Evolutionary conservation across 2,797 vertebrate species (phyloP), one percentile per base, ranked within the genome.

Genomic region (Chaetodon trifasciatus): DNA sequence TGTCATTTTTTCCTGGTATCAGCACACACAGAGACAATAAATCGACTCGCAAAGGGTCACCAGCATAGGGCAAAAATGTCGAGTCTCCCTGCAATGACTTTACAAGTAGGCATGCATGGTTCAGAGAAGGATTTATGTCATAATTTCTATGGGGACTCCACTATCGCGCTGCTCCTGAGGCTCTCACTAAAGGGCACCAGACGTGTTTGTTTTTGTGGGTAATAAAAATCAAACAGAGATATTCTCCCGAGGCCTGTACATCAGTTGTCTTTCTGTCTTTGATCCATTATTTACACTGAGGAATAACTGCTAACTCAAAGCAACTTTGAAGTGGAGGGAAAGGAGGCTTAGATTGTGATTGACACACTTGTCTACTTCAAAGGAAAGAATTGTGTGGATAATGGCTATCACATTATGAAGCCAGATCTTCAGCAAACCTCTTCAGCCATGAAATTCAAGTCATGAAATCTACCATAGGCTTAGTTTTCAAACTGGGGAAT

Each of bases 1-100:
- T 99, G 92, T 99, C 98, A 69, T 99, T 99, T 95, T 99, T 99
- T 49, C 98, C 98, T 99, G 88, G 17, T 56, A 17, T 70, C 70
- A 83, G 91, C 83, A 92, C 24, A 81, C 12, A 81, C 44, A 73
- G 1, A 67, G 32, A 68, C 6, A 71, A 57, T 50, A 24, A 40
- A 78, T 83, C 15, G 58, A 74, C 16, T 70, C 11, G 4, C 13
- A 62, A 44, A 74, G 53, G 32, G 70, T 78, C 61, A 60, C 32
- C 37, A 32, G 11, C n/a, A 70, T 8, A 6, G 4, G 19, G 9
- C 46, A 78, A 77, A 75, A 69, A 37, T 58, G 24, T 42, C 66
- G 62, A 46, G 15, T 65, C 79, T 52, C 72, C 47, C 39, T 73
- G 17, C 32, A 40, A 6, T 68, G 52, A 62, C 62, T 68, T 77